Evolutionary conservation across 2,888 invertebrate species (phyloP), one percentile per base, ranked within the genome.

Genomic region (Lagria hirta): DNA sequence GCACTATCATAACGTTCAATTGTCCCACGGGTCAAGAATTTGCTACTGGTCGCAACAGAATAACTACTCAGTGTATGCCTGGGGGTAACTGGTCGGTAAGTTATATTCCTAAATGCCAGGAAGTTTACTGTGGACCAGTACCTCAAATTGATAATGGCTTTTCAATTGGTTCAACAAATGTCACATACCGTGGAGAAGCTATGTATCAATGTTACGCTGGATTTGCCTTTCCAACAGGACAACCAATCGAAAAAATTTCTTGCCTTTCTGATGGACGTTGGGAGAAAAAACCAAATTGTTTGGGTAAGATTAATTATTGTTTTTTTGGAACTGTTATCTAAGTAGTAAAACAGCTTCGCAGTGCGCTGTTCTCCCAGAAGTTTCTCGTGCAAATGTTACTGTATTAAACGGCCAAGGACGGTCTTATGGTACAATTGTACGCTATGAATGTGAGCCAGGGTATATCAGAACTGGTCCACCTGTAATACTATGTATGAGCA

Each of bases 61-160:
- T 95, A 51, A 83, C 85, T 7, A 92, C 92, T 2, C 85, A 88
- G 70, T 95, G 94, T 74, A 71, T 86, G 64, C 88, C 86, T 52
- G 88, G 94, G 57, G 94, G 94, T 54, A 88, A 89, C 68, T 95
- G 94, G 94, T 92, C 92, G 21, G 81, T 87, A 14, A 86, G 85
- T 41, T 93, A 93, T 70, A 91, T 94, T 64, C 93, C 94, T 6
- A 87, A 86, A 69, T 94, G 94, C 69, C 94, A 94, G 81, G 92
- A 92, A 83, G 92, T 92, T 12, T 97, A 96, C 69, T 97, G 97
- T 70, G 95, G 95, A 38, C 95, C 96, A 13, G 96, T 97, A 29
- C 96, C 96, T 38, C 97, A 97, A 78, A 97, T 97, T 51, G 92
- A 94, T 65, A 97, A 96, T 69, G 96, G 96, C 29, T 96, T 95